Evolutionary conservation across 2,888 invertebrate genomes (phyloP), one percentile per base, ranked within the genome.

Genomic region (Protonemura montana): DNA sequence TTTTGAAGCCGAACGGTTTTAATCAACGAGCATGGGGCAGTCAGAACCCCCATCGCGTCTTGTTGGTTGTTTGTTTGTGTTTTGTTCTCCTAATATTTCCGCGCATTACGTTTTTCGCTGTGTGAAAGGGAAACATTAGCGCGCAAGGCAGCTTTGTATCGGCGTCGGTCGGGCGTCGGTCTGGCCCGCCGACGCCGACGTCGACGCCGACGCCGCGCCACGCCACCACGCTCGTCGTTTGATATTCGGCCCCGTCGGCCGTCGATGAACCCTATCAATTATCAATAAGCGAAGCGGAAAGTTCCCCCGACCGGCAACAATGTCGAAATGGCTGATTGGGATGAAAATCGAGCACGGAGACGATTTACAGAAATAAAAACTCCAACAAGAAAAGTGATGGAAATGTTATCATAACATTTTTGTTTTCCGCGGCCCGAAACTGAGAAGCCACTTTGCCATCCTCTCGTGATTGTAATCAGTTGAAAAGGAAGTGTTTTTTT

Each of bases 401-500:
- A 84, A 84, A n/a, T 84, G 84, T 84, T 84, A 28, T 76, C 59
- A 84, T 84, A 84, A 84, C 42, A 84, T 84, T 84, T n/a, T 84
- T 59, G 84, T 59, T 26, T 21, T 35, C 35, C 35, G 35, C 35
- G 35, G 83, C 84, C 13, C 59, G 84, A 84, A 84, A 84, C 13
- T 84, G 59, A 76, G 84, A 84, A 84, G 84, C 59, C 84, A 84
- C 59, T 83, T 84, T 29, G 59, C 84, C 84, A 26, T 59, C 21
- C 76, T 21, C 29, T 26, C 27, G 26, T 59, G 84, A 28, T 59
- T 84, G 59, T 59, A 84, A 84, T 84, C 84, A 84, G 84, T 84
- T 84, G 76, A 84, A 84, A 84, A 59, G 84, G 84, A 84, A 84
- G 5, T 83, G 42, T 59, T 83, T 35, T 83, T n/a, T n/a, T n/a